Conservation (phyloP, 2,797 vertebrate genomes). For the Sphaeramia orbicularis region DNA sequence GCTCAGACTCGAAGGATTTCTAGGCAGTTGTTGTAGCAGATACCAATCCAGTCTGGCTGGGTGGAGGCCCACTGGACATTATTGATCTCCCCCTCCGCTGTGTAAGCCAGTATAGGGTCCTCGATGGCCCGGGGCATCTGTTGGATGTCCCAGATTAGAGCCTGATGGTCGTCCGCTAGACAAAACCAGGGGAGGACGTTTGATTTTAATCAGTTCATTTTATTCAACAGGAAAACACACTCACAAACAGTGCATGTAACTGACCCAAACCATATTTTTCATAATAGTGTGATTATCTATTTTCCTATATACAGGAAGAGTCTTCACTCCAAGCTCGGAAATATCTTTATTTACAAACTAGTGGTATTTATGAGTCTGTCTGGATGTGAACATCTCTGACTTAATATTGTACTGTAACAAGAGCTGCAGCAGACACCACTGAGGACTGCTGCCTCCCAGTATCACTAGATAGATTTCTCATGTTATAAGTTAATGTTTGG, state of each 20-base stretch:
- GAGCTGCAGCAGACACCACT: too few species aligned
- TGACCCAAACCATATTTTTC: neutral
- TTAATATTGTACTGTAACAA: too few species aligned
- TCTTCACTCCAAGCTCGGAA: too few species aligned
- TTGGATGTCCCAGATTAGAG: slow-evolving; percentile 99
- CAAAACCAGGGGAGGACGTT: slow-evolving; percentile 23
- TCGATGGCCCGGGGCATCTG: slow-evolving; percentile 99
- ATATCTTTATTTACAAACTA: too few species aligned
- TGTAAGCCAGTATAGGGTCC: slow-evolving; percentile 98
- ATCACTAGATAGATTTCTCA: too few species aligned
- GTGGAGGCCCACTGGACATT: slow-evolving; percentile 99
- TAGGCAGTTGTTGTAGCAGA: slow-evolving; percentile 97
- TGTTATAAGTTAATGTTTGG: too few species aligned
- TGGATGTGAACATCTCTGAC: neutral
- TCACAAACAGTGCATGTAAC: slow-evolving; percentile 1
- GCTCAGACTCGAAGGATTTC: slow-evolving; percentile 93
- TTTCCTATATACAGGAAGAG: neutral
- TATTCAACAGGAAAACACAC: slow-evolving; percentile 28
- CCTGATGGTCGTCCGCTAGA: slow-evolving; percentile 97
- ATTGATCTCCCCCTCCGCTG: slow-evolving; percentile 98
- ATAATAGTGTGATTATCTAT: neutral
- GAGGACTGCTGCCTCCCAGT: too few species aligned
- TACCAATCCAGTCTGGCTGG: slow-evolving; percentile 98
- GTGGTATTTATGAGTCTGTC: neutral
- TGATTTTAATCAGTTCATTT: slow-evolving; percentile 29